These are phyloP conservation scores for Lacanobia oleracea DNA, from an alignment of 2,888 invertebrate species.

Conservation along the genomic window DNA sequence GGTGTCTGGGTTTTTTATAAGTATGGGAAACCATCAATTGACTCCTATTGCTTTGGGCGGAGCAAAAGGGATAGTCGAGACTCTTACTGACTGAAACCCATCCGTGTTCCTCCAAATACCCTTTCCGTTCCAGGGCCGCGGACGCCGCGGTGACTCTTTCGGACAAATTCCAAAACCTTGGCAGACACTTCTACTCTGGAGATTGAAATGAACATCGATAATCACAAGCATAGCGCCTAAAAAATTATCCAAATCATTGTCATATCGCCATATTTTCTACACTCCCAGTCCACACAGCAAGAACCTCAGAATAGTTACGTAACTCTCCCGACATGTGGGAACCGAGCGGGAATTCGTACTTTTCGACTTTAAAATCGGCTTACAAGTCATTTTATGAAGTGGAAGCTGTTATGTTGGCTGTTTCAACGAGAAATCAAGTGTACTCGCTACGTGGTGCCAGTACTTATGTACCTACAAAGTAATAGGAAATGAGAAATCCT, in stretches of 20 bases:
- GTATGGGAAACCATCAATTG: too few species aligned
- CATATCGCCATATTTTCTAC: background rate
- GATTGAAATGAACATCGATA: background rate
- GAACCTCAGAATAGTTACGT: conserved; percentile 34
- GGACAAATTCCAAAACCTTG: too few species aligned
- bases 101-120: too few species aligned
- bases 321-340: conserved; percentile 34
- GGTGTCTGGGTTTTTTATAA: too few species aligned
- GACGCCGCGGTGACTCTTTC: too few species aligned
- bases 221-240: background rate
- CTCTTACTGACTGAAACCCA: too few species aligned
- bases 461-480: too few species aligned
- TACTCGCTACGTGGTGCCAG: background rate
- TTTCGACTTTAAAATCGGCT: conserved; percentile 56
- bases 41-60: too few species aligned
- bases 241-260: background rate
- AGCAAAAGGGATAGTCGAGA: too few species aligned
- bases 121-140: too few species aligned
- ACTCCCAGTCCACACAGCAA: conserved; percentile 13
- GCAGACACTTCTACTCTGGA: too few species aligned
- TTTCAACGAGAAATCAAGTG: conserved; percentile 9
- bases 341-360: conserved; percentile 21
- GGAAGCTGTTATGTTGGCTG: conserved; percentile 16
- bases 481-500: too few species aligned
- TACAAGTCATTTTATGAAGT: conserved; percentile 43